Conservation (phyloP, 2,888 invertebrate species). For the Fragum fragum region DNA sequence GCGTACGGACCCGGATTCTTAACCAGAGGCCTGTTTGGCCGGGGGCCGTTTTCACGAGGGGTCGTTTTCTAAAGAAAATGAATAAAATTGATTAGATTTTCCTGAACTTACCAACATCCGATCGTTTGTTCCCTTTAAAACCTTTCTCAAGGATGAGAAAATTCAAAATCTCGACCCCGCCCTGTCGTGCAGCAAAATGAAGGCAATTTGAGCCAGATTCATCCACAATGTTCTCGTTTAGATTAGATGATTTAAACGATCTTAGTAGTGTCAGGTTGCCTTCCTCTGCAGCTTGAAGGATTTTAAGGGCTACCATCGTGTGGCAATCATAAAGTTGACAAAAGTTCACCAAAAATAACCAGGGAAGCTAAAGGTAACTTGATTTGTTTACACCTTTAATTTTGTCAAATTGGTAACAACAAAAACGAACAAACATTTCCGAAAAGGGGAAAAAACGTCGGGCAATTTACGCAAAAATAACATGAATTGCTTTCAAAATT, state of each 20-base stretch:
- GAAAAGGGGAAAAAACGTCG: no score
- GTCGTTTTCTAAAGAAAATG: no score
- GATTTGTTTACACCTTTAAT: constrained; percentile 45
- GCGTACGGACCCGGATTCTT: no score
- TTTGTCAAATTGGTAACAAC: constrained; percentile 1
- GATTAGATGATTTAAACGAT: constrained; percentile 29
- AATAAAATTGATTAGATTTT: no score
- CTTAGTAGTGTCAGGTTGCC: constrained; percentile 68
- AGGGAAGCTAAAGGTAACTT: not conserved
- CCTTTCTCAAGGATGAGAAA: constrained; percentile 80
- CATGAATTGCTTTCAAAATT: no score
- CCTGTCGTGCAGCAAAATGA: constrained; percentile 86
- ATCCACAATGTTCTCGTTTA: constrained; percentile 73
- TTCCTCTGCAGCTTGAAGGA: constrained; percentile 70
- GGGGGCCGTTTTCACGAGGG: no score
- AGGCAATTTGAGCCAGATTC: constrained; percentile 85
- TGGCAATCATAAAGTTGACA: not conserved
- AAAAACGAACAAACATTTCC: no score
- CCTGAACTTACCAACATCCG: constrained; percentile 59
- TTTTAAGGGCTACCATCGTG: constrained; percentile 60
- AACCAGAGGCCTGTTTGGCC: no score
- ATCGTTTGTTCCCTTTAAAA: constrained; percentile 73
- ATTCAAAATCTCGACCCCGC: constrained; percentile 80
- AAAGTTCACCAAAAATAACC: no score
- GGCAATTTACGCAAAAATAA: no score